phyloP scores from a whole-genome alignment of 53 echinoderm and acorn worm genomes.

The Holothuria leucospilota region DNA sequence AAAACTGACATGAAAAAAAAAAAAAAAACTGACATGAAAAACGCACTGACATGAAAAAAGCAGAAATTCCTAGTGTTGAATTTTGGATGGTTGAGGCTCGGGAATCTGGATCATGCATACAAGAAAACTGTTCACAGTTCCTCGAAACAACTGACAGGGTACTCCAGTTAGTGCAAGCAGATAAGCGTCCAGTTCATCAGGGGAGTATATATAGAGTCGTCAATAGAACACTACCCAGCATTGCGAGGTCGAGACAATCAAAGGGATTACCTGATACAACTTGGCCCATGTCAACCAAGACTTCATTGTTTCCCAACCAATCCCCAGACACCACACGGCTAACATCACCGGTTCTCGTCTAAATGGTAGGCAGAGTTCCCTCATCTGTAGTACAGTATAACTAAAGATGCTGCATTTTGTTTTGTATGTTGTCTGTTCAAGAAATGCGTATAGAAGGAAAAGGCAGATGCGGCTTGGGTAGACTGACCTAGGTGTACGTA shows the following conservation, averaged over 20 bases:
- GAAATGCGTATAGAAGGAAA: neutral
- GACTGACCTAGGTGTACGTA: slow-evolving; percentile 24
- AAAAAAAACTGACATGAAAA: too few relatives aligned
- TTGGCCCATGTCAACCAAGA: neutral
- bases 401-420: too few relatives aligned
- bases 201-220: neutral
- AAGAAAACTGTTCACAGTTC: slow-evolving; percentile 7
- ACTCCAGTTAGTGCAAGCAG: too few relatives aligned
- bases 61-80: neutral
- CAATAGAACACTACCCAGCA: neutral
- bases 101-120: neutral
- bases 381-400: too few relatives aligned
- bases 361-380: too few relatives aligned
- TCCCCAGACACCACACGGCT: too few relatives aligned
- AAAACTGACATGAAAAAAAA: too few relatives aligned
- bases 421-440: neutral
- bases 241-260: slow-evolving; percentile 1
- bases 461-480: slow-evolving; percentile 29
- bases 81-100: neutral
- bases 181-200: too few relatives aligned
- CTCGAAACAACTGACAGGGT: too few relatives aligned
- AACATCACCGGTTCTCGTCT: too few relatives aligned
- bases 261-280: slow-evolving; percentile 10
- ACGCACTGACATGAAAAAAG: neutral
- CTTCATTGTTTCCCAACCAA: neutral